Evolutionary conservation across 35 echinoderm and acorn worm species (phyloP), one percentile per base, ranked within the genome.

Genomic region (Acanthaster planci): DNA sequence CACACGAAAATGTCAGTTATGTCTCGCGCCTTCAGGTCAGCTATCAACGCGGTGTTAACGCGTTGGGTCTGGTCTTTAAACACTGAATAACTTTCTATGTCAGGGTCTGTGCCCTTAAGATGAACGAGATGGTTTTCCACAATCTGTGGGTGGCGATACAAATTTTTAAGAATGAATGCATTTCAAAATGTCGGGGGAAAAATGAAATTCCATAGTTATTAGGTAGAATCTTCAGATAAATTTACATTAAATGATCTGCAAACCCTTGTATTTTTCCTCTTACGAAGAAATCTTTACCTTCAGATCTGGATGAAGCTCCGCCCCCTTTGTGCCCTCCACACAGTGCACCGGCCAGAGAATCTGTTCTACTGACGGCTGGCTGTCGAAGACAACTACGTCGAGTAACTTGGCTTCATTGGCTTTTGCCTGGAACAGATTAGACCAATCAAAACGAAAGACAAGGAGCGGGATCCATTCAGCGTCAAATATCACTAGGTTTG

Each of bases 301-400:
- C 30, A 97, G 77, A 60, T 92, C 78, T 67, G 50, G 38, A 83
- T 97, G 94, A 35, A 97, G 52, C 40, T 89, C 76, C 7, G 90
- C 90, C 15, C 94, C 94, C 15, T 80, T 51, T 38, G 94, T 39
- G 40, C 82, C 35, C 47, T 89, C 86, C 16, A 97, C 77, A 79
- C 94, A 97, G 53, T 97, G 94, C 15, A 80, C 83, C 30, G 94
- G 94, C 94, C 94, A 97, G 19, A 97, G 78, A 38, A 78, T 92
- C 67, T 97, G 94, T 29, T 85, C 78, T 2, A 64, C 55, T 26
- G 50, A 77, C 53, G 86, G 82, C 6, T 72, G 22, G 6, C 55
- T 83, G 36, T 76, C 86, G 86, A 97, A 97, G 1, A 92, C 44
- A 15, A 92, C 86, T 7, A 39, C 77, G 47, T 97, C 90, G 23